phyloP scores from a whole-genome alignment of 2,888 invertebrate species.

The Pandemis corylana region DNA sequence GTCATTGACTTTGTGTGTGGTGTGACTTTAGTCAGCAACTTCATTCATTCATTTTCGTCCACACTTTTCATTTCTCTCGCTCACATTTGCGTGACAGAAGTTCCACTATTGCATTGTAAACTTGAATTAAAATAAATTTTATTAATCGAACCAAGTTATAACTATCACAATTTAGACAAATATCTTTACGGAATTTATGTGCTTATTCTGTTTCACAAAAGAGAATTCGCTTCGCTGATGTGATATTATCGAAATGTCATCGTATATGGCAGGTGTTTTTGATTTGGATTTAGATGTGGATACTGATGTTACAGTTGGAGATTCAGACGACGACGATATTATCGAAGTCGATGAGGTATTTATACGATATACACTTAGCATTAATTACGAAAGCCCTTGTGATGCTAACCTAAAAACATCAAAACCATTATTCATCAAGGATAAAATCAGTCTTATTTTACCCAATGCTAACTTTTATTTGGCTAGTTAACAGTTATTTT shows the following conservation, averaged over 20 bases:
- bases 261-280: conserved; percentile 94
- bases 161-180: conserved; percentile 21
- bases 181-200: conserved; percentile 17
- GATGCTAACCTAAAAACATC: conserved; percentile 73
- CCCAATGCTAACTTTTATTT: conserved; percentile 13
- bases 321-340: conserved; percentile 95
- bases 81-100: conserved; percentile 41
- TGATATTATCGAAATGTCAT: conserved; percentile 84
- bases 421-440: conserved; percentile 47
- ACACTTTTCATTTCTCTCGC: conserved; percentile 37
- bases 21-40: conserved; percentile 30
- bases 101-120: conserved; percentile 36
- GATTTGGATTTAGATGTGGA: conserved; percentile 93
- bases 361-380: conserved; percentile 45
- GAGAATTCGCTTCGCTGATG: conserved; percentile 78
- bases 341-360: conserved; percentile 94
- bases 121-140: conserved; percentile 38
- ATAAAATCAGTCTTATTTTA: conserved; percentile 39
- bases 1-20: conserved; percentile 38
- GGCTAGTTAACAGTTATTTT: background rate
- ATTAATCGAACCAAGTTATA: conserved; percentile 16
- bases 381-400: conserved; percentile 22
- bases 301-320: conserved; percentile 86
- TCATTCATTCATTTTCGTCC: conserved; percentile 37
- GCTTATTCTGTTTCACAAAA: conserved; percentile 49